Evolutionary conservation across 1,140 invertebrate genomes (phyloP).

Genomic region (Eufriesea mexicana): DNA sequence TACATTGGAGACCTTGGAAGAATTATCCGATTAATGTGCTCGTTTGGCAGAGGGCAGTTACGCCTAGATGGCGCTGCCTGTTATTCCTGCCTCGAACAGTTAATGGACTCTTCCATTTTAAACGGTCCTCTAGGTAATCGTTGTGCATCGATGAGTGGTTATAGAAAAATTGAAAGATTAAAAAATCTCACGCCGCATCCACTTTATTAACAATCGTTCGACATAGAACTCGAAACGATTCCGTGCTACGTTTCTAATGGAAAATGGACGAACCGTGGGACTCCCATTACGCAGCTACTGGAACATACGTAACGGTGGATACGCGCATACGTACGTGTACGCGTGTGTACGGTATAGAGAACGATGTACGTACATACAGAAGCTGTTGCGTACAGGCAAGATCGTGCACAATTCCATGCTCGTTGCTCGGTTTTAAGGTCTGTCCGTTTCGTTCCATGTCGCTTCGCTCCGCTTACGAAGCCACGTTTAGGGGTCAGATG

Average conservation of each 20-base stretch:
- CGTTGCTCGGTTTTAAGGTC: constrained; percentile 43
- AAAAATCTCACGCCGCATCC: background rate
- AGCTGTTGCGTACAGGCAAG: constrained; percentile 5
- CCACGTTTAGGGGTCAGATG: constrained; percentile 32
- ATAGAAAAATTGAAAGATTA: background rate
- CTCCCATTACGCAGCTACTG: no score
- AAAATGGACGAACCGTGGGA: background rate
- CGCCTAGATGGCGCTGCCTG: no score
- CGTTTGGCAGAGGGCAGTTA: no score
- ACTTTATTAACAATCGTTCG: background rate
- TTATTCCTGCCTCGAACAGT: no score
- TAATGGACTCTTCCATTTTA: no score
- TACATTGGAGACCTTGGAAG: no score
- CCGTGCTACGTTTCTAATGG: background rate
- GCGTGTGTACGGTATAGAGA: background rate
- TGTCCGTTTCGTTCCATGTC: constrained; percentile 46
- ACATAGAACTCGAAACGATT: background rate
- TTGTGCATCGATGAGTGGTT: background rate
- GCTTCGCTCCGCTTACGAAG: constrained; percentile 37
- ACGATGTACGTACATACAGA: background rate
- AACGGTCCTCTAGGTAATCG: background rate
- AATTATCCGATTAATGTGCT: no score
- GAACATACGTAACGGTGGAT: no score
- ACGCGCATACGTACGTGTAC: background rate
- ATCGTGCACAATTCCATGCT: constrained; percentile 25